phyloP scores from a whole-genome alignment of 2,888 invertebrate species.

The Cheilosia soror region DNA sequence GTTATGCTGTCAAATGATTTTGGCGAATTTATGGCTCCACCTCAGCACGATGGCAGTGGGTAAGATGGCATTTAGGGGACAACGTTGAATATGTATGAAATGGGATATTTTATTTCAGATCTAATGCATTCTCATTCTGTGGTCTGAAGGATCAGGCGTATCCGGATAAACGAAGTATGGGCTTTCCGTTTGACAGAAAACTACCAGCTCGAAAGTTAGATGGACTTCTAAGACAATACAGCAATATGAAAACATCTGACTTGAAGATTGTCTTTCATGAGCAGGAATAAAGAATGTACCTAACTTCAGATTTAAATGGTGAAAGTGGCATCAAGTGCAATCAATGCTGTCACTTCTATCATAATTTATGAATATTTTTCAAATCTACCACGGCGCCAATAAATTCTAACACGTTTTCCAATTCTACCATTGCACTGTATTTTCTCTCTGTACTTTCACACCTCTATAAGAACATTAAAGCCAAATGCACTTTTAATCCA shows the following conservation, averaged over 20 bases:
- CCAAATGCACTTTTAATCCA: too few species aligned
- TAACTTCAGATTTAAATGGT: not conserved
- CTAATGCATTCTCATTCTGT: slow-evolving; percentile 88
- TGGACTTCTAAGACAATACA: not conserved
- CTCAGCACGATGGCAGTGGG: slow-evolving; percentile 53
- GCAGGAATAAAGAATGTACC: not conserved
- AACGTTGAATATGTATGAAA: not conserved
- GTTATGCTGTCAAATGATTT: slow-evolving; percentile 91
- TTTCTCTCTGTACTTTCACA: too few species aligned
- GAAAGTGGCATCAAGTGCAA: too few species aligned
- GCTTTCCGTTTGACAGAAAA: slow-evolving; percentile 85
- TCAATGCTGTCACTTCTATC: too few species aligned
- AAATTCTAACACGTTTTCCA: too few species aligned
- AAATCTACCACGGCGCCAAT: too few species aligned
- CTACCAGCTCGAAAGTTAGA: not conserved
- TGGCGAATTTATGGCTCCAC: slow-evolving; percentile 83
- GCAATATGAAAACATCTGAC: not conserved
- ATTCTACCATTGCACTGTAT: too few species aligned
- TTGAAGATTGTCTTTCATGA: not conserved
- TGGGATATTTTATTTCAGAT: slow-evolving; percentile 58
- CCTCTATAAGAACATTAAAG: too few species aligned
- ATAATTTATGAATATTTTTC: too few species aligned
- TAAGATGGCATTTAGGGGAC: not conserved
- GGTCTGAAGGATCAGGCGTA: slow-evolving; percentile 88
- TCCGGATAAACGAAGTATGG: slow-evolving; percentile 89